These are phyloP conservation scores for Drosophila percnosoma DNA, from an alignment of 2,888 invertebrate species.

Conservation along the genomic window DNA sequence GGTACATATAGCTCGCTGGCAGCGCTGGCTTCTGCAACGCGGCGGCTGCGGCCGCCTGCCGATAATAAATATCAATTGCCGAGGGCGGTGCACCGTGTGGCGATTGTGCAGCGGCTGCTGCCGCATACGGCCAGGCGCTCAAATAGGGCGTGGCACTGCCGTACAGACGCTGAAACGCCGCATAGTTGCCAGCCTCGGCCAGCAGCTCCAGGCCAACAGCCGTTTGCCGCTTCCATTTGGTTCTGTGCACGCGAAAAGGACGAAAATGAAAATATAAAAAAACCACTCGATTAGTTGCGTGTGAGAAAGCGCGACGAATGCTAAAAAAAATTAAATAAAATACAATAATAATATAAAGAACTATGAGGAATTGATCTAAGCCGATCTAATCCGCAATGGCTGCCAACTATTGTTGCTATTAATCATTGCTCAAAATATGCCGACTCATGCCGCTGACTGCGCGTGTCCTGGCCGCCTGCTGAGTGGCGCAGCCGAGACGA, in stretches of 20 bases:
- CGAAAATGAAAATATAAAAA: neutral
- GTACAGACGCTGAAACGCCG: slow-evolving; percentile 97
- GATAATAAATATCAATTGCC: slow-evolving; percentile 92
- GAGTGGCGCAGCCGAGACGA: slow-evolving; percentile 30
- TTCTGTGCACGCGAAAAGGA: slow-evolving; percentile 86
- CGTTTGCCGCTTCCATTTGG: slow-evolving; percentile 99
- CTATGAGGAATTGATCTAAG: slow-evolving; percentile 25
- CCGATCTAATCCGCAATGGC: slow-evolving; percentile 34
- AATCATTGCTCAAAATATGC: slow-evolving; percentile 64
- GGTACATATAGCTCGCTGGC: slow-evolving; percentile 87
- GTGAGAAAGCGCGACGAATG: slow-evolving; percentile 40
- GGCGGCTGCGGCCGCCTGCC: slow-evolving; percentile 90
- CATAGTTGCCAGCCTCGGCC: slow-evolving; percentile 98
- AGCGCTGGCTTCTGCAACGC: slow-evolving; percentile 94
- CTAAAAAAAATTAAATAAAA: slow-evolving; percentile 18
- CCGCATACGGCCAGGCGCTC: slow-evolving; percentile 87
- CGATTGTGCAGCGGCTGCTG: slow-evolving; percentile 85
- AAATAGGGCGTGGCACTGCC: slow-evolving; percentile 89
- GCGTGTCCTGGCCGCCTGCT: slow-evolving; percentile 66
- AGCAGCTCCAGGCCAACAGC: slow-evolving; percentile 98
- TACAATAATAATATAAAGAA: slow-evolving; percentile 1
- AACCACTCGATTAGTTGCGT: slow-evolving; percentile 32
- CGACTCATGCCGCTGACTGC: slow-evolving; percentile 59
- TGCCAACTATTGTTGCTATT: slow-evolving; percentile 40
- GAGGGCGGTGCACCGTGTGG: slow-evolving; percentile 88